These are phyloP conservation scores for Coleophora deauratella DNA, from an alignment of 2,888 invertebrate genomes.

Conservation along the genomic window DNA sequence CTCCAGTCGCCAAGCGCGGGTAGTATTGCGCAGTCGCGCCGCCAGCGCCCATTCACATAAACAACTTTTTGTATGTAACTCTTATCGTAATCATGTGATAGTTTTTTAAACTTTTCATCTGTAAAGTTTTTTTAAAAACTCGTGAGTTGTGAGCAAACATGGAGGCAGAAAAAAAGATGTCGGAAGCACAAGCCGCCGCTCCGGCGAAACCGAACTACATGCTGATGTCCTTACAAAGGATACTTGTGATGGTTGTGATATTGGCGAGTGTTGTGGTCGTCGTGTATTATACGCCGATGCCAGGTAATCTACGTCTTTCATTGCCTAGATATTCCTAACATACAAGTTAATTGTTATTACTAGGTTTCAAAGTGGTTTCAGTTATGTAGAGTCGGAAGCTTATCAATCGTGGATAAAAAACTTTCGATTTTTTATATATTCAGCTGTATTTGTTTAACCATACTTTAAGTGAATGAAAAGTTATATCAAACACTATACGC, in stretches of 20 bases:
- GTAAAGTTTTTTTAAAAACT: not conserved
- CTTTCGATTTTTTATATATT: too few species aligned
- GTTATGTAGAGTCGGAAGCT: too few species aligned
- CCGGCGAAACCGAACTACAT: slow-evolving; percentile 65
- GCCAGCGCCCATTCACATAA: slow-evolving; percentile 11
- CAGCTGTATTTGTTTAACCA: too few species aligned
- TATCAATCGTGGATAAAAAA: too few species aligned
- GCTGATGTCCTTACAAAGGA: slow-evolving; percentile 77
- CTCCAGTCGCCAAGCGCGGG: slow-evolving; percentile 57
- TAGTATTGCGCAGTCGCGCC: slow-evolving; percentile 55
- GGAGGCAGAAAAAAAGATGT: slow-evolving; percentile 46
- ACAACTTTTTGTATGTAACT: not conserved
- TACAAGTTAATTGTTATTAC: too few species aligned
- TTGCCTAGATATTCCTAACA: too few species aligned
- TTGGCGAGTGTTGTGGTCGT: slow-evolving; percentile 79
- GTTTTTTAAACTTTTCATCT: too few species aligned
- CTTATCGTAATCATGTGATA: not conserved
- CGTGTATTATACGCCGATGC: slow-evolving; percentile 81
- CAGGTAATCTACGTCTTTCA: slow-evolving; percentile 61
- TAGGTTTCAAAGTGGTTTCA: too few species aligned
- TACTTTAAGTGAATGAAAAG: too few species aligned
- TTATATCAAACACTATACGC: too few species aligned
- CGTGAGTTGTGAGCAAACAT: slow-evolving; percentile 19
- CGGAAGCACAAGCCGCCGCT: slow-evolving; percentile 24
- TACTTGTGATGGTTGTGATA: slow-evolving; percentile 78